phyloP scores from a whole-genome alignment of 2,888 invertebrate genomes.

The Drosophila mettleri region DNA sequence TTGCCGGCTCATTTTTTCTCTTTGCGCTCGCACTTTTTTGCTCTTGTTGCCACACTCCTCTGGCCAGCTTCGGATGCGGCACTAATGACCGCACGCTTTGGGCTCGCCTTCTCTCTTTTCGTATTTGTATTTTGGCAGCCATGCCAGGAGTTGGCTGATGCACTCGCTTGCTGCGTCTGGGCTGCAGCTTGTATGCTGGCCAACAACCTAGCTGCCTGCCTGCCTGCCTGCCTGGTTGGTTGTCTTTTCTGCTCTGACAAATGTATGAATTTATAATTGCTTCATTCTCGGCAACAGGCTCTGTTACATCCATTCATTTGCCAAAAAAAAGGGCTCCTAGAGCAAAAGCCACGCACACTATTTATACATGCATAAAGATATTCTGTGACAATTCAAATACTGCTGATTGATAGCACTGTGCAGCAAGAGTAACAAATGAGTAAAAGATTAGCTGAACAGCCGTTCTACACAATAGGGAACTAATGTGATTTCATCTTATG shows the following conservation, averaged over 20 bases:
- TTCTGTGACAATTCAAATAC: constrained; percentile 30
- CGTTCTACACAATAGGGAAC: too few relatives aligned
- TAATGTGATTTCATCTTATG: neutral
- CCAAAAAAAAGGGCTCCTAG: constrained; percentile 25
- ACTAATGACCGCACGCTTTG: constrained; percentile 66
- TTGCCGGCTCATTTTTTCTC: constrained; percentile 8
- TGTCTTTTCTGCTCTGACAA: constrained; percentile 28
- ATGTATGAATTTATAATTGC: constrained; percentile 75
- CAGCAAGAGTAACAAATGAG: too few relatives aligned
- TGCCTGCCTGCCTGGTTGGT: constrained; percentile 19
- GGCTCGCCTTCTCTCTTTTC: neutral
- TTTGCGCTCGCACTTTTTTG: constrained; percentile 2
- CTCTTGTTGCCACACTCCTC: constrained; percentile 27
- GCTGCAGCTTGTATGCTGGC: neutral
- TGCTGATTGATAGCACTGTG: constrained; percentile 28
- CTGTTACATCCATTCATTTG: constrained; percentile 15
- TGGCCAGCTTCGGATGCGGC: constrained; percentile 25
- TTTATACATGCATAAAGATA: constrained; percentile 28
- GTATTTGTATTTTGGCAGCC: constrained; percentile 58
- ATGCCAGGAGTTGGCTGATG: constrained; percentile 31
- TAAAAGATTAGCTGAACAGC: too few relatives aligned
- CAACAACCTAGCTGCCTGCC: neutral
- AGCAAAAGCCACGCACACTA: constrained; percentile 16
- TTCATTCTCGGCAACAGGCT: constrained; percentile 52
- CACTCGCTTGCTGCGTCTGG: constrained; percentile 25